phyloP scores from a whole-genome alignment of 2,888 invertebrate species.

The Germaria angustata region DNA sequence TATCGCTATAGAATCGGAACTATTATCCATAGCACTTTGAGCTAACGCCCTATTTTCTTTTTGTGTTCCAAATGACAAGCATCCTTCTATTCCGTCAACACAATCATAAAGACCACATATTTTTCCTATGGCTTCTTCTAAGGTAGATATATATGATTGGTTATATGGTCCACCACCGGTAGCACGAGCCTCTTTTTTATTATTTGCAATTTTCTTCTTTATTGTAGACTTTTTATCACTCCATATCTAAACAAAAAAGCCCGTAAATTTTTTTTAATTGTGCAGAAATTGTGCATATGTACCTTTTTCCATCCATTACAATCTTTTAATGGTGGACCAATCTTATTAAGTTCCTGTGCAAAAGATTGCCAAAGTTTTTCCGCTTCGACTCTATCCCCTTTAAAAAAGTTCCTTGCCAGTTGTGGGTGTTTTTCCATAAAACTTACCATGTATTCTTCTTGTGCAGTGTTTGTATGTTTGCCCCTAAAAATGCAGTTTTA shows the following conservation, averaged over 20 bases:
- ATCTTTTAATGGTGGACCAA: neutral
- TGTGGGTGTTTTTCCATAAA: conserved; percentile 7
- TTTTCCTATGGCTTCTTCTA: conserved; percentile 17
- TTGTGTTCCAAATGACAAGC: no score
- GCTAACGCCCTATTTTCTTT: no score
- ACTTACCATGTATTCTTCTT: conserved; percentile 1
- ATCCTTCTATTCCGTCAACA: no score
- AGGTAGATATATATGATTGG: neutral
- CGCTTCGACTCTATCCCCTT: neutral
- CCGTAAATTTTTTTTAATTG: no score
- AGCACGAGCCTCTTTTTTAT: no score
- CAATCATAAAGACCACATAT: neutral
- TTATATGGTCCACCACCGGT: no score
- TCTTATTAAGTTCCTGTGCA: conserved; percentile 3
- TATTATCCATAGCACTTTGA: no score
- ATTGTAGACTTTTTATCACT: no score
- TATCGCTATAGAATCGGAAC: no score
- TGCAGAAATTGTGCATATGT: no score
- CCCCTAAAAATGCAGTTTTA: neutral
- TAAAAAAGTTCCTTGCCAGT: conserved; percentile 3
- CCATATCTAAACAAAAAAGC: no score
- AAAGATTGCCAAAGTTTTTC: neutral
- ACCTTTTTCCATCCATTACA: conserved; percentile 11
- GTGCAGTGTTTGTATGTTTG: neutral
- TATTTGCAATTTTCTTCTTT: no score